Conservation (phyloP, 2,113 vertebrate genomes). For the Octodon degus region DNA sequence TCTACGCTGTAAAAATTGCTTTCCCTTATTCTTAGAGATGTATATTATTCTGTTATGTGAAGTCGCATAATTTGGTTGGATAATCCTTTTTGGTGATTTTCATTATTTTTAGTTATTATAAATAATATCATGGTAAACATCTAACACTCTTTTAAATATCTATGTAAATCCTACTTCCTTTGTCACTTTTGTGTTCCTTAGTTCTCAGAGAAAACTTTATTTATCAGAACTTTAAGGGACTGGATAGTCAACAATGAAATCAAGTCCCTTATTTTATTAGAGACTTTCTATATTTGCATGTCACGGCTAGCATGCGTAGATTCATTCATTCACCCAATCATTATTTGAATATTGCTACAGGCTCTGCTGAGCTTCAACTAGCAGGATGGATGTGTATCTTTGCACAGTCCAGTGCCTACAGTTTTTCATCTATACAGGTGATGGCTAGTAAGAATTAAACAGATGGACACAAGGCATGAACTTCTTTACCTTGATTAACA, state of each 20-base stretch:
- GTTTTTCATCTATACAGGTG: not conserved
- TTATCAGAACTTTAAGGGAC: not conserved
- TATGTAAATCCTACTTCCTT: not conserved
- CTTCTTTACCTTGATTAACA: not conserved
- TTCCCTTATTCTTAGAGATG: not conserved
- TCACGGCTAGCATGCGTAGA: not conserved
- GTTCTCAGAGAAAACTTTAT: not conserved
- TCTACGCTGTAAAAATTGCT: not conserved
- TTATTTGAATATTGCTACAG: not conserved
- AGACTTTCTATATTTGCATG: not conserved
- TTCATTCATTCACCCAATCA: not conserved
- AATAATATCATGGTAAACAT: not conserved
- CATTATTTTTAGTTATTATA: not conserved
- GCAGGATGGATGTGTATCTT: not conserved
- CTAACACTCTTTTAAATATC: not conserved
- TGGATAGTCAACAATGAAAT: not conserved
- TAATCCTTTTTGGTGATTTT: not conserved
- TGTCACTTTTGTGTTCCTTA: not conserved
- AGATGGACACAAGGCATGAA: not conserved
- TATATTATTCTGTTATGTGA: not conserved
- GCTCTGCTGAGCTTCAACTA: not conserved
- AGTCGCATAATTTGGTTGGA: not conserved
- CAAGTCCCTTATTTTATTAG: not conserved
- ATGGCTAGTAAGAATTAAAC: not conserved
- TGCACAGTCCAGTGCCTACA: not conserved